Evolutionary conservation across 2,113 vertebrate species (phyloP).

Genomic region (rat (Rattus norvegicus)): DNA sequence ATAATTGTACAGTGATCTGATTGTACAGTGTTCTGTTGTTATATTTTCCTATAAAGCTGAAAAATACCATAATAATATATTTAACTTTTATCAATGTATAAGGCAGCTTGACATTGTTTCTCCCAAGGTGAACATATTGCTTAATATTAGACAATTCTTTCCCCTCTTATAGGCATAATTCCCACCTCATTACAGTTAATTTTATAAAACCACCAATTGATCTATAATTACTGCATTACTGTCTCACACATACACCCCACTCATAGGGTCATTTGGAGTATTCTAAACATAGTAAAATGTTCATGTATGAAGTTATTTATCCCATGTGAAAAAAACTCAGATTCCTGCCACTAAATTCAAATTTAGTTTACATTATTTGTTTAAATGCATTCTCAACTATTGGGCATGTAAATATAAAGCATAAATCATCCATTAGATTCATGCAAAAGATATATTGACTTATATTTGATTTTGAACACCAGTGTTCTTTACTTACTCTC

Average conservation of each 20-base stretch:
- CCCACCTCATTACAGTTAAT: constrained; percentile 47
- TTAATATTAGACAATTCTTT: constrained; percentile 56
- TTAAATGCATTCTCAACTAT: constrained; percentile 69
- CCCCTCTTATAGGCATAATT: constrained; percentile 55
- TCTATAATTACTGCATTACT: constrained; percentile 47
- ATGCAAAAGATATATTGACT: constrained; percentile 67
- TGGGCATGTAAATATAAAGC: constrained; percentile 68
- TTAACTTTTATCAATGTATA: constrained; percentile 61
- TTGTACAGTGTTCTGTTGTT: neutral
- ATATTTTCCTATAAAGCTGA: constrained; percentile 40
- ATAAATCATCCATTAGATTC: constrained; percentile 70
- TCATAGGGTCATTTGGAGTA: constrained; percentile 62
- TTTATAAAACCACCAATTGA: constrained; percentile 60
- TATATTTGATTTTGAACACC: constrained; percentile 79
- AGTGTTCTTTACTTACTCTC: constrained; percentile 54
- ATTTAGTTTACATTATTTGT: constrained; percentile 78
- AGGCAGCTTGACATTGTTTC: constrained; percentile 47
- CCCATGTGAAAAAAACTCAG: constrained; percentile 76
- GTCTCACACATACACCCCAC: constrained; percentile 31
- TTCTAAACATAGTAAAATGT: constrained; percentile 63
- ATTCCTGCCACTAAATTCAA: constrained; percentile 75
- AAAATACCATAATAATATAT: constrained; percentile 57
- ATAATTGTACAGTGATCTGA: neutral
- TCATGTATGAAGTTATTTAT: constrained; percentile 60
- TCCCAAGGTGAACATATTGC: neutral